These are phyloP conservation scores for Lichenostomus cassidix DNA, from an alignment of 2,113 vertebrate genomes.

Conservation along the genomic window DNA sequence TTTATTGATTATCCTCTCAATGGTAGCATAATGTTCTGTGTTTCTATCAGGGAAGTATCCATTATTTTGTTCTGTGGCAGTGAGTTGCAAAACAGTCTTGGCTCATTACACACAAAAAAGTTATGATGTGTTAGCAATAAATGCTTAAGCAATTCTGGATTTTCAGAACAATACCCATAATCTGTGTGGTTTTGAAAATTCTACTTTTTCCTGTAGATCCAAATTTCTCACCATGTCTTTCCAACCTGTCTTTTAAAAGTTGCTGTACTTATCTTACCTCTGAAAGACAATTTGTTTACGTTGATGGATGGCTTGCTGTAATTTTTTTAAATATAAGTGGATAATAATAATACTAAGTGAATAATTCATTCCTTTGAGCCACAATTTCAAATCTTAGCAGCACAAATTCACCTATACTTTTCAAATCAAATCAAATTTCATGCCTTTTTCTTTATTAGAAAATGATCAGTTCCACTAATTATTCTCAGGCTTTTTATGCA, in stretches of 20 bases:
- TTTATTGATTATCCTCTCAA: not conserved
- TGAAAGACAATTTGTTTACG: not conserved
- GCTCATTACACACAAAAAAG: not conserved
- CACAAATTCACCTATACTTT: not conserved
- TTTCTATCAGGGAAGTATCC: not conserved
- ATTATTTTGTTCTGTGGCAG: not conserved
- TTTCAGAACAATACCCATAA: not conserved
- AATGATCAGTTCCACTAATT: not conserved
- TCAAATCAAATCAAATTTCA: not conserved
- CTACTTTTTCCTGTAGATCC: not conserved
- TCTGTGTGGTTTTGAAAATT: not conserved
- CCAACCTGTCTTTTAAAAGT: not conserved
- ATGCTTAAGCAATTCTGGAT: not conserved
- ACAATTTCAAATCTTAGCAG: not conserved
- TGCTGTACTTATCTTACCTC: not conserved
- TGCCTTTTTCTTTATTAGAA: not conserved
- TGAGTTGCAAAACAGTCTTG: slow-evolving; percentile 11
- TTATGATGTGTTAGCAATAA: slow-evolving; percentile 2
- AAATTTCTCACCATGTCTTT: not conserved
- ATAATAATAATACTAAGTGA: not conserved
- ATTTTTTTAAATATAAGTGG: not conserved
- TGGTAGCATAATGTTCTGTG: not conserved
- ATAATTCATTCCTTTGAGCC: not conserved
- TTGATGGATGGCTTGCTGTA: not conserved
- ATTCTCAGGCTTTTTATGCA: not conserved